Conservation (phyloP, 2,888 invertebrate genomes). For the Agrotis segetum region DNA sequence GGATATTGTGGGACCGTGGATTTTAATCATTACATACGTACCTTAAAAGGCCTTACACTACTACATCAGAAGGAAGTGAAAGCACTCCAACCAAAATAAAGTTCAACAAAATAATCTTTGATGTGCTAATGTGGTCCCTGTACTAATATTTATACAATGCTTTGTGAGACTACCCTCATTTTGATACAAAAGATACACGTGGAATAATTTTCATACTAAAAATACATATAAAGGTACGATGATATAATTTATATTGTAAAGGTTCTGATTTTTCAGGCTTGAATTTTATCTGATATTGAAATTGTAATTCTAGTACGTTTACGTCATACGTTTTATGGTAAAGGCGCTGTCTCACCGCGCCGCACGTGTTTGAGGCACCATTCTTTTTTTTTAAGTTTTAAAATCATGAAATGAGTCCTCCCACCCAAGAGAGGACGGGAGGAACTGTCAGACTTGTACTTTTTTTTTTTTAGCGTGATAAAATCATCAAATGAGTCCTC, state of each 20-base stretch:
- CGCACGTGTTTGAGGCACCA: too few relatives aligned
- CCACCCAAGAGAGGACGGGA: too few relatives aligned
- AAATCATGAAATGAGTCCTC: too few relatives aligned
- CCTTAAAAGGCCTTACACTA: too few relatives aligned
- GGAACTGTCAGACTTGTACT: too few relatives aligned
- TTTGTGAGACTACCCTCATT: constrained; percentile 20
- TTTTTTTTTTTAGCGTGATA: too few relatives aligned
- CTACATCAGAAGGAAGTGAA: not conserved
- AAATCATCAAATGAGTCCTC: too few relatives aligned
- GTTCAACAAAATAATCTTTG: constrained; percentile 26
- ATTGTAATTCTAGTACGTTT: constrained; percentile 4
- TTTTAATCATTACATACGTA: too few relatives aligned
- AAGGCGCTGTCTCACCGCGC: too few relatives aligned
- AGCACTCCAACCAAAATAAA: constrained; percentile 1
- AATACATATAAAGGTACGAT: not conserved
- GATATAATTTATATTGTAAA: not conserved
- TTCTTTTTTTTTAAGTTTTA: too few relatives aligned
- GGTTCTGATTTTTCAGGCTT: not conserved
- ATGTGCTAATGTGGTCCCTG: constrained; percentile 39
- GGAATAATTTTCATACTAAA: constrained; percentile 11
- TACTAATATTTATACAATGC: constrained; percentile 31
- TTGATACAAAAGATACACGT: constrained; percentile 18
- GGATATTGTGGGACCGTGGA: too few relatives aligned
- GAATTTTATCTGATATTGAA: not conserved
- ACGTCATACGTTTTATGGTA: constrained; percentile 6